These are phyloP conservation scores for Nyleta sp. DNA, from an alignment of 2,888 invertebrate species.

Conservation along the genomic window DNA sequence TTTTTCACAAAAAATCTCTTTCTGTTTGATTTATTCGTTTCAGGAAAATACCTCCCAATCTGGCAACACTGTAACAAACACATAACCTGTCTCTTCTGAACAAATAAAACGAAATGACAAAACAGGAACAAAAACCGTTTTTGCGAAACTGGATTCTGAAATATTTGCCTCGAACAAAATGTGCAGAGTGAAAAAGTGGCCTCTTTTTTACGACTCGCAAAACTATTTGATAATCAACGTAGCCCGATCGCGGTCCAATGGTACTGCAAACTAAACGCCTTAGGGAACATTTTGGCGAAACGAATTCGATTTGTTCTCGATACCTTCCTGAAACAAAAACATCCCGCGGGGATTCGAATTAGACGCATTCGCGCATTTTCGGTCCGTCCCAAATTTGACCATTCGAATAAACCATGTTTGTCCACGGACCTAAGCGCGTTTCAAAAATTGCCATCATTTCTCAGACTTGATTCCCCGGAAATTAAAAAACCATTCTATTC, in stretches of 20 bases:
- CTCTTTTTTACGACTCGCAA: not conserved
- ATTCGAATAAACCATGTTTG: not conserved
- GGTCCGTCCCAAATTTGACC: slow-evolving; percentile 6
- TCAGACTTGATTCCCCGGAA: too few species aligned
- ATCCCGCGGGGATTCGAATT: slow-evolving; percentile 17
- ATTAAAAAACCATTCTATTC: too few species aligned
- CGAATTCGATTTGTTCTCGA: slow-evolving; percentile 33
- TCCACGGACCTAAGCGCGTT: not conserved
- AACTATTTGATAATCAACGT: slow-evolving; percentile 18
- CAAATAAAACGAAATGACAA: too few species aligned
- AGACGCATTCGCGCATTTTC: slow-evolving; percentile 16
- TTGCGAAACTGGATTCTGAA: not conserved
- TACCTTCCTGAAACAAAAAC: slow-evolving; percentile 21
- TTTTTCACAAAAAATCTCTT: too few species aligned
- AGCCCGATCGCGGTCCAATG: not conserved
- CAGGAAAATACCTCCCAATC: too few species aligned
- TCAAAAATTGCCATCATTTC: too few species aligned
- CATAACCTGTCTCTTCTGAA: too few species aligned
- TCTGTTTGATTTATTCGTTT: too few species aligned
- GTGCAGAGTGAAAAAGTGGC: not conserved
- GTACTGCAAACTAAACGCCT: slow-evolving; percentile 15
- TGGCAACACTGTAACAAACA: too few species aligned
- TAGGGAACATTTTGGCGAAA: slow-evolving; percentile 27
- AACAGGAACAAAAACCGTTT: too few species aligned
- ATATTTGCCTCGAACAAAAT: not conserved